Percentiles rank a stretch among this genome's conserved stretches.
Evolutionary conservation across 2,888 invertebrate genomes (phyloP).

Genomic region (Druceiella hillmani): DNA sequence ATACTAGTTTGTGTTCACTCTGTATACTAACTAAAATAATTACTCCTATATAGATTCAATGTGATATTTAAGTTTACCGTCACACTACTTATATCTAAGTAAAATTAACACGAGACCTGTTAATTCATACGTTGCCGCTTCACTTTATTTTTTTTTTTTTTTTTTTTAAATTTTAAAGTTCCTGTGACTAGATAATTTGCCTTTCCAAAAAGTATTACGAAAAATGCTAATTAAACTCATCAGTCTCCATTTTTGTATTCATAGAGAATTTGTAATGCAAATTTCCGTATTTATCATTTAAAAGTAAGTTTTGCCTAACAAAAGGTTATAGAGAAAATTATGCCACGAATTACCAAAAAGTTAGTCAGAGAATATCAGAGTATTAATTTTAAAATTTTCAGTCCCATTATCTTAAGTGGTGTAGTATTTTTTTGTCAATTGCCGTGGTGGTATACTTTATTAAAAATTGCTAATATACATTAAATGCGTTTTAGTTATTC

Average conservation of each 20-base stretch:
- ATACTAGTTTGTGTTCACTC: no score
- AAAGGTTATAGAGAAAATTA: neutral
- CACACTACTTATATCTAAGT: no score
- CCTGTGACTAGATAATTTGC: slow-evolving; percentile 1
- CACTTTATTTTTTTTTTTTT: no score
- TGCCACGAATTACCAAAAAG: neutral
- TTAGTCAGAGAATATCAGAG: slow-evolving; percentile 2
- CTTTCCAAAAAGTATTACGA: neutral
- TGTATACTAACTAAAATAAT: no score
- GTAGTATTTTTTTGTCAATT: neutral
- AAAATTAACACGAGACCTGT: no score
- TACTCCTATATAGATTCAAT: no score
- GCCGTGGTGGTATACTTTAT: neutral
- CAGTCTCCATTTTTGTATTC: neutral
- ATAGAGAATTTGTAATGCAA: neutral
- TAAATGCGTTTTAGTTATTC: neutral
- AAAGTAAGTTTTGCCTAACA: neutral
- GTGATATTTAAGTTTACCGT: no score
- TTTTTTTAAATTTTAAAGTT: neutral
- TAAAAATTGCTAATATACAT: neutral
- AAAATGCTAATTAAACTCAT: neutral
- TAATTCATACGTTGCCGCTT: no score
- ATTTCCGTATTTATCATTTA: neutral
- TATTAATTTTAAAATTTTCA: neutral
- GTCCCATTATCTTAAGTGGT: neutral